phyloP scores from a whole-genome alignment of 2,113 vertebrate genomes.

The Notechis scutatus region DNA sequence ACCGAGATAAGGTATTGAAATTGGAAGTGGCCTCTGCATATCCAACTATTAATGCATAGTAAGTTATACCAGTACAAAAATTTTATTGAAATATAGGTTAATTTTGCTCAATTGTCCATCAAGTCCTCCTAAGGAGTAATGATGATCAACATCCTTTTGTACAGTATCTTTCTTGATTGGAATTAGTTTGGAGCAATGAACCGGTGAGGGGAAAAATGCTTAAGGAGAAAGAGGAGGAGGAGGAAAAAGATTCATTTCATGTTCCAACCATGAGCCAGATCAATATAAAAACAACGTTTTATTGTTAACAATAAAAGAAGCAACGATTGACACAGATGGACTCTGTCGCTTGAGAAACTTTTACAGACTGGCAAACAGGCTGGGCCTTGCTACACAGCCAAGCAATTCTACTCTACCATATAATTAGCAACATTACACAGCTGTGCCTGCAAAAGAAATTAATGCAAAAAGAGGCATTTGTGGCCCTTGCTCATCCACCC shows the following conservation, averaged over 20 bases:
- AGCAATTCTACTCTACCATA: slow-evolving; percentile 27
- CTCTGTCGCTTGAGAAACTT: slow-evolving; percentile 15
- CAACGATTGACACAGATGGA: slow-evolving; percentile 3
- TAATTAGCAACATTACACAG: slow-evolving; percentile 34
- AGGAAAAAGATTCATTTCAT: neutral
- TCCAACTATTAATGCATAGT: neutral
- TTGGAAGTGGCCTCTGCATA: neutral
- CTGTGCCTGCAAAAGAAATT: slow-evolving; percentile 19
- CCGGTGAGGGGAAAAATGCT: neutral
- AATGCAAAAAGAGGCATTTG: slow-evolving; percentile 21
- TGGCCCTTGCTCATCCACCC: slow-evolving; percentile 15
- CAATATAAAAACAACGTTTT: neutral
- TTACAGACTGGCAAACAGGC: neutral
- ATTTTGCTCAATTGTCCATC: neutral
- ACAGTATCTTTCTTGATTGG: neutral
- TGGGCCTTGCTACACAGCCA: neutral
- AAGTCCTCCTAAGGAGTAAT: neutral
- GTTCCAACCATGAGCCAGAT: neutral
- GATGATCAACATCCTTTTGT: neutral
- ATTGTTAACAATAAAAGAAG: slow-evolving; percentile 17
- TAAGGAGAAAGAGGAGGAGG: neutral
- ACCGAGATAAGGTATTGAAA: neutral
- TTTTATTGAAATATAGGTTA: neutral
- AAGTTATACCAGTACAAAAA: neutral
- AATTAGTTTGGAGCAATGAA: neutral